Percentiles rank a stretch among this genome's conserved stretches.
Evolutionary conservation across 2,888 invertebrate species (phyloP).

Genomic region (Phlogophora meticulosa): DNA sequence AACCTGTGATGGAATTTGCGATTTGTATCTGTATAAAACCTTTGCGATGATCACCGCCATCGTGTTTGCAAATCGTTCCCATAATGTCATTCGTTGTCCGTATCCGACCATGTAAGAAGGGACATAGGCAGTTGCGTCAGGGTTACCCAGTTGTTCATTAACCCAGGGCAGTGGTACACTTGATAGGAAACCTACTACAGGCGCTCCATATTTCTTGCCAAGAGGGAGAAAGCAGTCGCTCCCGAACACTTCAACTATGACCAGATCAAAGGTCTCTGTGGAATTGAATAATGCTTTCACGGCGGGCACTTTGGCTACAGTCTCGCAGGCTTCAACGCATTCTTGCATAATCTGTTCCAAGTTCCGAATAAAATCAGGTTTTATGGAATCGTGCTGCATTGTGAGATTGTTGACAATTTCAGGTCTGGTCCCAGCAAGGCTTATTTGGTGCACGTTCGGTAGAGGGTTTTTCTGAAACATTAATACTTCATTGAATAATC

Average conservation of each 20-base stretch:
- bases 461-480: slow-evolving; percentile 85
- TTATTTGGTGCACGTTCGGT: slow-evolving; percentile 85
- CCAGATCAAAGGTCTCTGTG: slow-evolving; percentile 80
- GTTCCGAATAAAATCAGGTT: slow-evolving; percentile 83
- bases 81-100: slow-evolving; percentile 87
- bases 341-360: slow-evolving; percentile 87
- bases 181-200: slow-evolving; percentile 89
- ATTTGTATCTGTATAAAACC: slow-evolving; percentile 82
- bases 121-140: slow-evolving; percentile 90
- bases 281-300: slow-evolving; percentile 83
- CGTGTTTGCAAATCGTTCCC: slow-evolving; percentile 87
- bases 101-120: slow-evolving; percentile 90
- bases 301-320: slow-evolving; percentile 81
- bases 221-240: slow-evolving; percentile 91
- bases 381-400: slow-evolving; percentile 76
- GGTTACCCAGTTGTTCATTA: slow-evolving; percentile 90
- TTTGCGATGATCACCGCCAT: slow-evolving; percentile 83
- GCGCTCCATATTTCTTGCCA: slow-evolving; percentile 88
- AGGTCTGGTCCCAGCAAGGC: slow-evolving; percentile 86
- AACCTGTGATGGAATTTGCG: slow-evolving; percentile 86
- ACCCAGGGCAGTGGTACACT: slow-evolving; percentile 91
- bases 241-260: slow-evolving; percentile 90
- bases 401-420: slow-evolving; percentile 87
- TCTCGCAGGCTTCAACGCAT: slow-evolving; percentile 86
- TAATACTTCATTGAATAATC: slow-evolving; percentile 1